These are phyloP conservation scores for Drosophila paulistorum DNA, from an alignment of 1,140 invertebrate species.

Conservation along the genomic window DNA sequence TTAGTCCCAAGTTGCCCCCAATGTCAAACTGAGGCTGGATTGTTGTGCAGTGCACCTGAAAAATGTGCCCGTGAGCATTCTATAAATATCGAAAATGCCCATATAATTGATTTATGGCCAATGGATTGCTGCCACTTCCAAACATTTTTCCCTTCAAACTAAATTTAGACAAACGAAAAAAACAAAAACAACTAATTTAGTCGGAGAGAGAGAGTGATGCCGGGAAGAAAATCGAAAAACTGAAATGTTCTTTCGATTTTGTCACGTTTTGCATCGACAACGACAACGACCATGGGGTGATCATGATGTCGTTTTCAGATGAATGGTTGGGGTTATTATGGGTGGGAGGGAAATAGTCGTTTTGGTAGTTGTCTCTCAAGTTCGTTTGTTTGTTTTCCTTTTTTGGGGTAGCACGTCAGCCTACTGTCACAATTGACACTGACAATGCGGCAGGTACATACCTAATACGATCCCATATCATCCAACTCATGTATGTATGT, in stretches of 20 bases:
- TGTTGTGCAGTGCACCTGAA: constrained; percentile 57
- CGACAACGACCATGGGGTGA: constrained; percentile 40
- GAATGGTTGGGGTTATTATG: constrained; percentile 43
- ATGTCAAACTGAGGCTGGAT: background rate
- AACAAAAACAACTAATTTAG: constrained; percentile 80
- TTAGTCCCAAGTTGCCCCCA: background rate
- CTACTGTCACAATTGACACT: constrained; percentile 78
- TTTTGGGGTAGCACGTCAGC: constrained; percentile 19
- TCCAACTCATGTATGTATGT: no score
- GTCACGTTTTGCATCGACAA: constrained; percentile 57
- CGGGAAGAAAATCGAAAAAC: constrained; percentile 23
- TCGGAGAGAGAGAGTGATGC: constrained; percentile 30
- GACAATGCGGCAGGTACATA: constrained; percentile 76
- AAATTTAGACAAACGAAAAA: constrained; percentile 64
- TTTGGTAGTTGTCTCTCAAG: constrained; percentile 17
- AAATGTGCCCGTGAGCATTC: constrained; percentile 27
- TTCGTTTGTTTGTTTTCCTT: constrained; percentile 74
- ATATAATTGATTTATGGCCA: constrained; percentile 79
- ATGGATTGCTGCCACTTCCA: constrained; percentile 65
- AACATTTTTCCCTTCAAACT: constrained; percentile 31
- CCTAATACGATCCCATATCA: constrained; percentile 40
- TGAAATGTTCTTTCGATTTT: constrained; percentile 68
- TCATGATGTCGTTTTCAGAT: constrained; percentile 16
- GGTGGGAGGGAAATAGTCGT: background rate
- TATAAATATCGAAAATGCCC: constrained; percentile 40